Percentiles rank a stretch among this genome's conserved stretches.
phyloP scores from a whole-genome alignment of 2,888 invertebrate genomes.

The Nowickia ferox region DNA sequence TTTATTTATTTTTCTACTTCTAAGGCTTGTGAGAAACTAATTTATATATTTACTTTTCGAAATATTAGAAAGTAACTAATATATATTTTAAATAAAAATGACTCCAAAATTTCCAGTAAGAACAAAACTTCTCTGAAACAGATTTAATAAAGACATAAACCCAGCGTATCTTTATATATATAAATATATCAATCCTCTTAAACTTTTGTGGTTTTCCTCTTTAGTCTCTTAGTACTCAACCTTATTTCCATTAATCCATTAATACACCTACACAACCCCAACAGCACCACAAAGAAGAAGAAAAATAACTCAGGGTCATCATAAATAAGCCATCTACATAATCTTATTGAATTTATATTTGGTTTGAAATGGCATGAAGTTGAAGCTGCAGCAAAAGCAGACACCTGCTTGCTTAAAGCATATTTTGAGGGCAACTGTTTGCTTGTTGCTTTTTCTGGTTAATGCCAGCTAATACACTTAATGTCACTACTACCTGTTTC shows the following conservation, averaged over 20 bases:
- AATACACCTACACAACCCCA: constrained; percentile 1
- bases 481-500: constrained; percentile 71
- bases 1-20: too few species aligned
- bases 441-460: constrained; percentile 40
- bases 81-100: too few species aligned
- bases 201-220: neutral
- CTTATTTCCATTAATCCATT: neutral
- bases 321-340: constrained; percentile 67
- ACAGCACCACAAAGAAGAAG: constrained; percentile 13
- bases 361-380: neutral
- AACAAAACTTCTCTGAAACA: too few species aligned
- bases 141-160: too few species aligned
- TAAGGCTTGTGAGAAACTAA: too few species aligned
- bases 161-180: too few species aligned
- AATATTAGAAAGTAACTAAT: too few species aligned
- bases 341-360: constrained; percentile 66
- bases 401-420: neutral
- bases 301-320: constrained; percentile 63
- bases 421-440: neutral
- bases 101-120: too few species aligned
- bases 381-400: neutral
- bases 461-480: constrained; percentile 67
- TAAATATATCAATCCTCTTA: neutral
- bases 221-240: neutral
- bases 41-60: too few species aligned